Conservation (phyloP, 1,140 invertebrate genomes). For the Ericerus pela region DNA sequence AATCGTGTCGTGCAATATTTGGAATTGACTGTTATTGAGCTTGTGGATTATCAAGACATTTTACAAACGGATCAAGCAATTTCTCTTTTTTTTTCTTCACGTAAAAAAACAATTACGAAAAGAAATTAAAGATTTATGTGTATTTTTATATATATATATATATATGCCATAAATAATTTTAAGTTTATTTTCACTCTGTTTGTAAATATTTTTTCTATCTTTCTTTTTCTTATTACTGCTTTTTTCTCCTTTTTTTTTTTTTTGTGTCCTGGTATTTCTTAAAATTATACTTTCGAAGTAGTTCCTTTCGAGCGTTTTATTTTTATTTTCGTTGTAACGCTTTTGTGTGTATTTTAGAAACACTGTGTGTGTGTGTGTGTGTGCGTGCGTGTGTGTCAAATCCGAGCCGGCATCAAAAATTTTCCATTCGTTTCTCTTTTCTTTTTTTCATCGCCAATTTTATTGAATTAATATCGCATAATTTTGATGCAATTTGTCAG, state of each 20-base stretch:
- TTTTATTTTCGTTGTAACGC: neutral
- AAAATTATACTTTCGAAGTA: conserved; percentile 4
- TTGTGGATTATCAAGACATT: too few species aligned
- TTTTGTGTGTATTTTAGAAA: neutral
- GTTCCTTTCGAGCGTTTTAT: conserved; percentile 1
- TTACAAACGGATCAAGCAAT: too few species aligned
- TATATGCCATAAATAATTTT: neutral
- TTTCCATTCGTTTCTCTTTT: neutral
- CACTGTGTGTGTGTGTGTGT: too few species aligned
- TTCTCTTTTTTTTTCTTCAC: too few species aligned
- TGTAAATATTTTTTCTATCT: neutral
- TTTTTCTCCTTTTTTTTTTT: neutral
- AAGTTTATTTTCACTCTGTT: neutral
- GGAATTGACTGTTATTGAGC: too few species aligned
- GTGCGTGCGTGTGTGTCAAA: neutral
- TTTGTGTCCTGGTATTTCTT: neutral
- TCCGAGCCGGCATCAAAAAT: neutral
- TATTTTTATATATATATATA: neutral
- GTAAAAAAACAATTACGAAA: too few species aligned
- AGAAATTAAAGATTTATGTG: neutral
- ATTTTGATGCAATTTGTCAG: neutral
- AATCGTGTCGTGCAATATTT: too few species aligned
- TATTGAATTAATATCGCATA: neutral
- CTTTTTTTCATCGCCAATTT: neutral
- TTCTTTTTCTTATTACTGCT: neutral